phyloP scores from a whole-genome alignment of 2,797 vertebrate species.

The Ptychadena robeensis region DNA sequence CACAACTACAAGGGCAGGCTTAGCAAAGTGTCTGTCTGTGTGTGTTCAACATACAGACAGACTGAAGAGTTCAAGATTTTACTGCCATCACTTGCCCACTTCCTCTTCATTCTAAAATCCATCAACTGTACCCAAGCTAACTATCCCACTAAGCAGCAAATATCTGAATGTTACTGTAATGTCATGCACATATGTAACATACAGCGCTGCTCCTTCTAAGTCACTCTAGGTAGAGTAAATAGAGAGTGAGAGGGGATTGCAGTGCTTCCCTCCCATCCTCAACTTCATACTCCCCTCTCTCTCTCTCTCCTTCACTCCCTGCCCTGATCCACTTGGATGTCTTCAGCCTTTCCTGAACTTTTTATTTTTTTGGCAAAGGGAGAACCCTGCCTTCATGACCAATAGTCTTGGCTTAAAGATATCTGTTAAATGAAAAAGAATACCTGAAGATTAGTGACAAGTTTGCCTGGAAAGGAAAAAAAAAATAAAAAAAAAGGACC shows the following conservation, averaged over 20 bases:
- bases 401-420: conserved; percentile 9
- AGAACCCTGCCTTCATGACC: conserved; percentile 23
- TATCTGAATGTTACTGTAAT: conserved; percentile 12
- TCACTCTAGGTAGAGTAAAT: conserved; percentile 38
- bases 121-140: too few species aligned
- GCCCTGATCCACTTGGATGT: conserved; percentile 50
- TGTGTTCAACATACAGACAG: conserved; percentile 53
- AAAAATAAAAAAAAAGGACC: conserved; percentile 46
- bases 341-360: conserved; percentile 27
- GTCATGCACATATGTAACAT: background rate
- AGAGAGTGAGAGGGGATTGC: conserved; percentile 13
- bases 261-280: conserved; percentile 44
- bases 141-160: conserved; percentile 43
- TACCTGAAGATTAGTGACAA: conserved; percentile 40
- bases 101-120: background rate
- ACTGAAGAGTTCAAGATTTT: conserved; percentile 69
- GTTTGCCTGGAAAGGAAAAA: conserved; percentile 46
- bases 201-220: conserved; percentile 29
- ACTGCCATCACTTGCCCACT: background rate
- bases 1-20: conserved; percentile 53
- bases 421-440: conserved; percentile 43
- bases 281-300: conserved; percentile 54
- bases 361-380: conserved; percentile 12
- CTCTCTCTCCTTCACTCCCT: conserved; percentile 29
- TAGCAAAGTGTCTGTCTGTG: conserved; percentile 41